phyloP scores from a whole-genome alignment of 2,113 vertebrate genomes.

The Trinectes maculatus region DNA sequence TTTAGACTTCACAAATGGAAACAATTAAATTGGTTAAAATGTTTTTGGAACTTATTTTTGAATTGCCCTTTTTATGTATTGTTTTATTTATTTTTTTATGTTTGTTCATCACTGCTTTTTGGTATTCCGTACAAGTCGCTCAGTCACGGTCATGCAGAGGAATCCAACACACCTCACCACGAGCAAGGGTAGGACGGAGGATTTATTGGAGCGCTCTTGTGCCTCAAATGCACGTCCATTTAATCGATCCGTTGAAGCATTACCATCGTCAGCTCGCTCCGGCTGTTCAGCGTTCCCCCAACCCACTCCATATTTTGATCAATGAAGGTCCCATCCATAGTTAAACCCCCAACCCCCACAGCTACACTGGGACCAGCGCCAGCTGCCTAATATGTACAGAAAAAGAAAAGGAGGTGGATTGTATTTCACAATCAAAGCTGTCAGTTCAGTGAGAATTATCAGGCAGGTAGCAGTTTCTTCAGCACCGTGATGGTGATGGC shows the following conservation, averaged over 20 bases:
- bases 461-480: conserved; percentile 20
- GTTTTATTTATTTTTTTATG: conserved; percentile 4
- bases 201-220: conserved; percentile 63
- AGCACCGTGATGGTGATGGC: conserved; percentile 9
- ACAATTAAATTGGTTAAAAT: too few relatives aligned
- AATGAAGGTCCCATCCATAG: conserved; percentile 57
- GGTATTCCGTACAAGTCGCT: conserved; percentile 17
- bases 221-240: conserved; percentile 66
- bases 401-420: conserved; percentile 12
- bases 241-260: conserved; percentile 71
- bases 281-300: conserved; percentile 13
- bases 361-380: conserved; percentile 48
- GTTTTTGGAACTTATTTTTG: not conserved
- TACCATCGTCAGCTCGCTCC: conserved; percentile 66
- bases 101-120: conserved; percentile 32
- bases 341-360: conserved; percentile 6
- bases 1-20: not conserved
- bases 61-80: not conserved
- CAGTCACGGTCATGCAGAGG: conserved; percentile 30
- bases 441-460: conserved; percentile 16
- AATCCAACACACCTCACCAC: conserved; percentile 38
- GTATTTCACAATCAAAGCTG: conserved; percentile 39
- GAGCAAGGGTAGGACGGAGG: conserved; percentile 40
- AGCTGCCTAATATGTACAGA: conserved; percentile 42
- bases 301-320: conserved; percentile 51